Evolutionary conservation across 2,113 vertebrate species (phyloP), one percentile per base, ranked within the genome.

Genomic region (Notechis scutatus): DNA sequence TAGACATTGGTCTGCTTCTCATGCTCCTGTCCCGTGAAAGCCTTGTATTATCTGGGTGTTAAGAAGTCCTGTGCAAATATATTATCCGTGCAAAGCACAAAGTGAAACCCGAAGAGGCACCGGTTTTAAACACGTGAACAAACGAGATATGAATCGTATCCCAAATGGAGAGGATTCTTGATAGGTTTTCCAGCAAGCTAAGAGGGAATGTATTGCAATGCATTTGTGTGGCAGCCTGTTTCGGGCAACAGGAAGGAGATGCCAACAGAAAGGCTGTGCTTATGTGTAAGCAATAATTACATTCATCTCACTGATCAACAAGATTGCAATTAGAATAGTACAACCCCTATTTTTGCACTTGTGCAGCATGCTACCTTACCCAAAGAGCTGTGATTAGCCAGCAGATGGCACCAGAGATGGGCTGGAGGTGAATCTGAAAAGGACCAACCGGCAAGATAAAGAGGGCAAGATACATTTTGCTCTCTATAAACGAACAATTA

Each of bases 361-460:
- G 52, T 39, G 81, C 4, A 89, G 87, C 61, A 59, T 24, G 85
- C 4, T 5, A 7, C 14, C 1, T 52, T 57, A 55, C 26, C 42
- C 26, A 69, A 34, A 89, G 92, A 57, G n/a, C 39, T 50, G 64
- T 23, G 57, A 57, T 92, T 85, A 85, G 42, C 34, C 92, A 92
- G 88, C 64, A 92, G 92, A 69, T 92, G 92, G 92, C 88, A 15
- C 54, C 39, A 92, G 64, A 92, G 87, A 92, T 74, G 86, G 86
- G 54, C 21, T 26, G n/a, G 20, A 87, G 56, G 1, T 8, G 10
- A 64, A 14, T 39, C 59, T 74, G 6, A 55, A 55, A 88, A 92
- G 50, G 10, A 14, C 34, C 47, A 3, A 8, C 0, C 1, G 20
- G 34, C 69, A 64, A 57, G 10, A 59, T 57, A 11, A 69, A 47